These are phyloP conservation scores for Protobothrops mucrosquamatus DNA, from an alignment of 2,113 vertebrate genomes.

Conservation along the genomic window DNA sequence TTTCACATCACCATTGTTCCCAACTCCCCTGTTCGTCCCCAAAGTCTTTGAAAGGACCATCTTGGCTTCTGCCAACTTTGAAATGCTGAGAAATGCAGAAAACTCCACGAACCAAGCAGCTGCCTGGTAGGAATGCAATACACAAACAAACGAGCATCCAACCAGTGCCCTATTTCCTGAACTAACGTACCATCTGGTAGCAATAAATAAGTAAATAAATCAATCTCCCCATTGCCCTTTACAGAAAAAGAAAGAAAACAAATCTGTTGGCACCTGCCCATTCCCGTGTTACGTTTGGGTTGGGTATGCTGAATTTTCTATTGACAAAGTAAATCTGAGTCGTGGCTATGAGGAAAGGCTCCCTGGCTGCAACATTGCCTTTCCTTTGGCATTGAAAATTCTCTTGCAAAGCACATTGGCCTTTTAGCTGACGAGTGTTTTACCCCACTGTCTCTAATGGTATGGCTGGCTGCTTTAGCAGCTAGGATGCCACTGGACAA, in stretches of 20 bases:
- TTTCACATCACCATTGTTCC: not conserved
- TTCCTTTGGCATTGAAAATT: not conserved
- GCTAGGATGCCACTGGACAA: not conserved
- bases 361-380: not conserved
- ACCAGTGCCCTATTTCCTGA: not conserved
- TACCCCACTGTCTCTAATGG: not conserved
- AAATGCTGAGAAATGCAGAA: not conserved
- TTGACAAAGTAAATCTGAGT: not conserved
- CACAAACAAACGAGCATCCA: not conserved
- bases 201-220: not conserved
- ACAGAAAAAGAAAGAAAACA: not conserved
- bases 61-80: too few species aligned
- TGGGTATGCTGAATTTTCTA: not conserved
- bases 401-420: not conserved
- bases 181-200: not conserved
- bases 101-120: not conserved
- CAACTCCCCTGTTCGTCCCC: not conserved
- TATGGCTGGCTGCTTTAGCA: not conserved
- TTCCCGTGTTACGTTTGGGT: not conserved
- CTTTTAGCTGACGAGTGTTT: not conserved
- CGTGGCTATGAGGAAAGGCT: not conserved
- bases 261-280: not conserved
- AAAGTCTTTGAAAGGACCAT: not conserved
- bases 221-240: not conserved
- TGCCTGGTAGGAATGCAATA: not conserved